A percentile compares a stretch with the other conserved stretches of the same genome.
Conservation (phyloP, 1,140 invertebrate species). For the Lanistes nyassanus region DNA sequence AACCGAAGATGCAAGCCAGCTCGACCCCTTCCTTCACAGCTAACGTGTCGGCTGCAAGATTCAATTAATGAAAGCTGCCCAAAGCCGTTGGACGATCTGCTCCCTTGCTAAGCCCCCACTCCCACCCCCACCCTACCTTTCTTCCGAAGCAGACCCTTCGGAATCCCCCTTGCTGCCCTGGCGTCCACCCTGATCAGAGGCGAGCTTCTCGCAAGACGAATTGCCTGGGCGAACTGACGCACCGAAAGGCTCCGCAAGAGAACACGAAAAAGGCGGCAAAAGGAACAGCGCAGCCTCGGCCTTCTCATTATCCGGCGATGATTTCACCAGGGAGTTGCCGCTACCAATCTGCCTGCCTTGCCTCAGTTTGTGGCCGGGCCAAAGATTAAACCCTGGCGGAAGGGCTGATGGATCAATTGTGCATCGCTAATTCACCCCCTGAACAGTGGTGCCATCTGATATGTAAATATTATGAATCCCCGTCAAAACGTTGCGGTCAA, state of each 20-base stretch:
- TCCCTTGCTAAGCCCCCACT: neutral
- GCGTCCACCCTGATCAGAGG: too few relatives aligned
- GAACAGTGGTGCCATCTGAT: slow-evolving; percentile 7
- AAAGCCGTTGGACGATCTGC: neutral
- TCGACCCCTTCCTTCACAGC: too few relatives aligned
- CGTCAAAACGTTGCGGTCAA: slow-evolving; percentile 5
- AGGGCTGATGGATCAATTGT: neutral
- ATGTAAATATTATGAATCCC: slow-evolving; percentile 17
- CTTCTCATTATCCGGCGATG: slow-evolving; percentile 16
- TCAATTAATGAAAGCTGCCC: too few relatives aligned
- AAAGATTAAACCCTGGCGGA: slow-evolving; percentile 4
- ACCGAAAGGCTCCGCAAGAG: neutral
- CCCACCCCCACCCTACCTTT: neutral
- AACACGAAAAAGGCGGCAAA: neutral
- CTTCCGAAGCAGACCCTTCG: too few relatives aligned
- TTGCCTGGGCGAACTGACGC: neutral
- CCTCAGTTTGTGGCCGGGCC: too few relatives aligned
- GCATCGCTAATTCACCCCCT: neutral
- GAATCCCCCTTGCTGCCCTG: neutral
- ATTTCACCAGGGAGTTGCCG: slow-evolving; percentile 18
- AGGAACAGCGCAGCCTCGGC: neutral
- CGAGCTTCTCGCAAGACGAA: too few relatives aligned
- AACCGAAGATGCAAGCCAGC: too few relatives aligned
- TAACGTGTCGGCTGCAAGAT: too few relatives aligned
- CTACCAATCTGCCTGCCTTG: neutral